Conservation (phyloP, 2,113 vertebrate species). For the Vireo altiloquus region DNA sequence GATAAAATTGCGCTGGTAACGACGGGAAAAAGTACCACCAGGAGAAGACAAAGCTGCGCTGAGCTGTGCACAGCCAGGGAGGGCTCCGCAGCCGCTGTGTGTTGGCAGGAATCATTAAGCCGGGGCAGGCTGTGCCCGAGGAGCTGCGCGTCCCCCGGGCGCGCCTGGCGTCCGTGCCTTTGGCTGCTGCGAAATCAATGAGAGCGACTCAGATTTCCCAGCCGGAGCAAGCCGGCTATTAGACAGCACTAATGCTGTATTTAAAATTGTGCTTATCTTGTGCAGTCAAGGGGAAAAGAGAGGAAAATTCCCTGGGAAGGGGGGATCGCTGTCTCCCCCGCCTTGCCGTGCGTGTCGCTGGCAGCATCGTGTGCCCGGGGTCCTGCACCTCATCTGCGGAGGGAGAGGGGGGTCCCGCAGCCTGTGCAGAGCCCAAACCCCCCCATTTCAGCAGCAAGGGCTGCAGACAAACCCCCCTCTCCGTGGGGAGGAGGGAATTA, state of each 20-base stretch:
- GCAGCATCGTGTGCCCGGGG: rapidly evolving
- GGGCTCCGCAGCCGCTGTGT: rapidly evolving
- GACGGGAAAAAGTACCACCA: neutral
- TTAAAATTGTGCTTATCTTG: neutral
- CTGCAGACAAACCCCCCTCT: neutral
- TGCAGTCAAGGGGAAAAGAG: neutral
- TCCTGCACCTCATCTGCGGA: rapidly evolving
- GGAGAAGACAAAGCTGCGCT: neutral
- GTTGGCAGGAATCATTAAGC: neutral
- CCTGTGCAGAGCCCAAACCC: rapidly evolving
- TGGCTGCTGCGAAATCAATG: neutral
- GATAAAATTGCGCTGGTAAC: neutral
- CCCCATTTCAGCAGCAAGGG: neutral
- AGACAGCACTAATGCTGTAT: neutral
- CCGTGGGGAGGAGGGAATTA: neutral
- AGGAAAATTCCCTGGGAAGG: neutral
- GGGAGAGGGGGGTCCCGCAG: neutral
- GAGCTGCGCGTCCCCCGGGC: neutral
- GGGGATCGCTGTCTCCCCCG: neutral
- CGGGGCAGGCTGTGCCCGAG: neutral
- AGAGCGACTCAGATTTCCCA: neutral
- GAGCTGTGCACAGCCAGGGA: neutral
- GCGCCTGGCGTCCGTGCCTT: neutral
- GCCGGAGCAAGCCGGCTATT: neutral
- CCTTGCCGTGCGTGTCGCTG: neutral